Evolutionary conservation across 2,888 invertebrate species (phyloP).

Genomic region (Leptopterna dolabrata): DNA sequence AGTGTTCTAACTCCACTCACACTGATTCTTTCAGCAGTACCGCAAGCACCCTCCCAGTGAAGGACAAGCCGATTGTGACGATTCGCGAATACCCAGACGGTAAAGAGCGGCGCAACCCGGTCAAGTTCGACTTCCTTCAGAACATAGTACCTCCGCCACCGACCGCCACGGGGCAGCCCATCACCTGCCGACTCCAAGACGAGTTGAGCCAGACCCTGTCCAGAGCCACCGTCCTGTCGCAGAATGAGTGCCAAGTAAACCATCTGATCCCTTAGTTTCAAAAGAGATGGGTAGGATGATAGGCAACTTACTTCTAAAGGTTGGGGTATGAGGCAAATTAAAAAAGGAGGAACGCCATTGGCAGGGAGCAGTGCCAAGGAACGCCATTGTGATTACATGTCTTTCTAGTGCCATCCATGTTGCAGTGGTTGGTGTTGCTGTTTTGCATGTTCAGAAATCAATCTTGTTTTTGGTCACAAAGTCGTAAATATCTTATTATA

Average conservation of each 20-base stretch:
- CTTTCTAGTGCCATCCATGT: too few relatives aligned
- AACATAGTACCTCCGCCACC: constrained; percentile 59
- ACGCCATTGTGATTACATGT: too few relatives aligned
- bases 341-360: too few relatives aligned
- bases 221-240: constrained; percentile 75
- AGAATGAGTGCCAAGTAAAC: constrained; percentile 63
- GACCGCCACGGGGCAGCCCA: constrained; percentile 67
- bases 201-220: constrained; percentile 81
- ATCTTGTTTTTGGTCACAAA: too few relatives aligned
- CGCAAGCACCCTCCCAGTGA: constrained; percentile 47
- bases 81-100: constrained; percentile 64
- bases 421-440: too few relatives aligned
- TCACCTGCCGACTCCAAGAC: constrained; percentile 77
- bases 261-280: background rate
- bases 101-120: constrained; percentile 72
- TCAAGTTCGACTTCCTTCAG: constrained; percentile 77
- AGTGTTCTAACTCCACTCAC: background rate
- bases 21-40: constrained; percentile 20
- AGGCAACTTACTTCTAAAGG: too few relatives aligned
- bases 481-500: too few relatives aligned
- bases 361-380: too few relatives aligned
- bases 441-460: too few relatives aligned
- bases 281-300: too few relatives aligned
- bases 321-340: too few relatives aligned
- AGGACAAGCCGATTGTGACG: constrained; percentile 64